Conservation (phyloP, 1,140 invertebrate species). For the Drosophila bocki region DNA sequence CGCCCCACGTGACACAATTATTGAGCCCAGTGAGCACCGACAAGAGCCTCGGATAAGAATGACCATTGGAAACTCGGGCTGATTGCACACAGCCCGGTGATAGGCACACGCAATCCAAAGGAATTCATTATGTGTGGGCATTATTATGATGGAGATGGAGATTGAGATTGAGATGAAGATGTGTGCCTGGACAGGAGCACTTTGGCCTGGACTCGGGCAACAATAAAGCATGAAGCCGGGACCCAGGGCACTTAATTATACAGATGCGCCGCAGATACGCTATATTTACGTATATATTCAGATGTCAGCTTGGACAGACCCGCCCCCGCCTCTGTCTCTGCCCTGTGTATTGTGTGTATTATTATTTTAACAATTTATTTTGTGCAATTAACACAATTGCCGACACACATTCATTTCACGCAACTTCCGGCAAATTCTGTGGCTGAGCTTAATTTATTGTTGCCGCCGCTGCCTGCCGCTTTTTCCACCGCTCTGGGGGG, state of each 20-base stretch:
- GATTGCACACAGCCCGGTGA: constrained; percentile 26
- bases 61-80: constrained; percentile 40
- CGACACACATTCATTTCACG: constrained; percentile 80
- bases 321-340: background rate
- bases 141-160: constrained; percentile 43
- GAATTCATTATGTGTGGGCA: constrained; percentile 46
- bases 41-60: constrained; percentile 18
- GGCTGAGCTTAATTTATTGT: constrained; percentile 80
- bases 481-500: background rate
- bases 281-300: constrained; percentile 27
- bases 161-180: constrained; percentile 26
- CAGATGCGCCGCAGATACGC: constrained; percentile 22
- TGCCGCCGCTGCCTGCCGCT: constrained; percentile 7
- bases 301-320: constrained; percentile 44
- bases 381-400: constrained; percentile 83
- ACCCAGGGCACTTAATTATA: constrained; percentile 57
- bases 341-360: constrained; percentile 62
- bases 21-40: constrained; percentile 36
- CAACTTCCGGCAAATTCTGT: constrained; percentile 69
- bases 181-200: constrained; percentile 12
- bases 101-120: constrained; percentile 39
- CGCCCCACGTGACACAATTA: constrained; percentile 61
- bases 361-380: constrained; percentile 84
- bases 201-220: constrained; percentile 35
- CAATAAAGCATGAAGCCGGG: constrained; percentile 36